These are phyloP conservation scores for Eremobia ochroleuca DNA, from an alignment of 2,888 invertebrate genomes.

Conservation along the genomic window DNA sequence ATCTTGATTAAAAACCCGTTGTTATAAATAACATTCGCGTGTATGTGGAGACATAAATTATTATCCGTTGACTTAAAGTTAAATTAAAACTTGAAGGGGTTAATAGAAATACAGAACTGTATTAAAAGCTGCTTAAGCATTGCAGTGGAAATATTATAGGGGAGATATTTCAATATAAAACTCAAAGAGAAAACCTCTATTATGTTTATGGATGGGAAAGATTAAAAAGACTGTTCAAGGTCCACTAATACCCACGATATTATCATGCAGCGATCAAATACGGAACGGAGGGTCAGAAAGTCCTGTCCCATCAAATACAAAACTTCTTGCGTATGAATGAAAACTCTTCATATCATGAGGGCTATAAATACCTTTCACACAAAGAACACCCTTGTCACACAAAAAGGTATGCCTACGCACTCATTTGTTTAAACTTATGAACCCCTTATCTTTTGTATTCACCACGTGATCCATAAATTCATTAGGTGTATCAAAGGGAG, in stretches of 20 bases:
- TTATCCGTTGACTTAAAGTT: constrained; percentile 14
- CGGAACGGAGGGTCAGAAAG: constrained; percentile 14
- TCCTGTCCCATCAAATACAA: neutral
- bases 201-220: neutral
- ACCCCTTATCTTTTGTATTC: constrained; percentile 40
- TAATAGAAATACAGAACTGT: neutral
- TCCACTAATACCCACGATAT: constrained; percentile 10
- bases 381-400: constrained; percentile 31
- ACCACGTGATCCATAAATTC: constrained; percentile 46
- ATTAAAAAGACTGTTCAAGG: constrained; percentile 22
- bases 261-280: constrained; percentile 33
- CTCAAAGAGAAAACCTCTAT: neutral
- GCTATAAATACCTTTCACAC: constrained; percentile 11
- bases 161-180: constrained; percentile 8
- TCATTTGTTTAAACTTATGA: constrained; percentile 22
- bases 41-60: constrained; percentile 28
- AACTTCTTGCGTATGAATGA: constrained; percentile 25
- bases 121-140: neutral
- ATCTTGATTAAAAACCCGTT: constrained; percentile 51
- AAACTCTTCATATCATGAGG: neutral
- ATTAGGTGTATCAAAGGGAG: constrained; percentile 50
- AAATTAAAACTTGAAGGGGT: neutral
- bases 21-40: constrained; percentile 35
- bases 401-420: constrained; percentile 25
- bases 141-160: constrained; percentile 15